These are phyloP conservation scores for Diabrotica virgifera DNA, from an alignment of 1,140 invertebrate species.

Conservation along the genomic window DNA sequence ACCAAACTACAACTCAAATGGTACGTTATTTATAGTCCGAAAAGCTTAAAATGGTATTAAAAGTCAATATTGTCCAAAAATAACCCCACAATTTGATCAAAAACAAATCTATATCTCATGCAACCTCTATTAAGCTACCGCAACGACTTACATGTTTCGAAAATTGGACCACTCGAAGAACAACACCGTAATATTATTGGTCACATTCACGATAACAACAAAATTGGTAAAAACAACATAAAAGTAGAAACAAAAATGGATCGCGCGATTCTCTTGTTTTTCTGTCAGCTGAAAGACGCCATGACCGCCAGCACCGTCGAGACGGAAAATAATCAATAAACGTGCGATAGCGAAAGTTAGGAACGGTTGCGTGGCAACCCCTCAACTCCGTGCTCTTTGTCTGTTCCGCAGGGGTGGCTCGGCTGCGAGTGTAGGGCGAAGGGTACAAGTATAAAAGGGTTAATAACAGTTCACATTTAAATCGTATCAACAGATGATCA, in stretches of 20 bases:
- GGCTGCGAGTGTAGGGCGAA: too few species aligned
- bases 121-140: neutral
- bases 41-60: too few species aligned
- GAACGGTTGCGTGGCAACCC: slow-evolving; percentile 33
- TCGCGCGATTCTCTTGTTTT: slow-evolving; percentile 40
- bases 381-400: slow-evolving; percentile 20
- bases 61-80: too few species aligned
- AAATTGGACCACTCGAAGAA: neutral
- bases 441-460: too few species aligned
- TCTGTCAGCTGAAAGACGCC: slow-evolving; percentile 50
- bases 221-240: slow-evolving; percentile 33
- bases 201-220: slow-evolving; percentile 3
- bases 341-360: slow-evolving; percentile 45
- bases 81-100: too few species aligned
- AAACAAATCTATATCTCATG: neutral
- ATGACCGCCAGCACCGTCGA: slow-evolving; percentile 44
- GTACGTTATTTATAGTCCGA: too few species aligned
- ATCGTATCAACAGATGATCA: too few species aligned
- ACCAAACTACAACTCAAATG: too few species aligned
- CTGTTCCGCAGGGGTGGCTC: slow-evolving; percentile 9
- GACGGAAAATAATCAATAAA: slow-evolving; percentile 50
- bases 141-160: slow-evolving; percentile 39
- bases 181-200: neutral
- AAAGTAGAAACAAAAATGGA: slow-evolving; percentile 38
- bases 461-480: too few species aligned